Evolutionary conservation across 2,113 vertebrate species (phyloP).

Genomic region (Protobothrops flavoviridis): DNA sequence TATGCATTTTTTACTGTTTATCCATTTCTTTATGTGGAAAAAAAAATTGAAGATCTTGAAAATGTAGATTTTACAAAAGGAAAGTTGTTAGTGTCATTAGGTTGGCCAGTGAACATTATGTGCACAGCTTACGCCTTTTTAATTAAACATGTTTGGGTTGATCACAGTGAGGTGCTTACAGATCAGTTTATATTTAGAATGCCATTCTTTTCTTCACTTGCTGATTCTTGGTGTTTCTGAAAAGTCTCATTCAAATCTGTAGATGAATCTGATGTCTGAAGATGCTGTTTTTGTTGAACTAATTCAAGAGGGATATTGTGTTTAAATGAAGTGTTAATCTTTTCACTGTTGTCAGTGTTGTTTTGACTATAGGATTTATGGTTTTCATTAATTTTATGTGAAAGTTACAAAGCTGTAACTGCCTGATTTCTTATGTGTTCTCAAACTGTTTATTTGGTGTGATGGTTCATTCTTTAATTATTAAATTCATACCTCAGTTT

Average conservation of each 20-base stretch:
- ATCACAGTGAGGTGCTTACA: neutral
- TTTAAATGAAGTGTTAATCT: neutral
- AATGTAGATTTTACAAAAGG: neutral
- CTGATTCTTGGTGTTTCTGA: neutral
- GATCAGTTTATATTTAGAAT: neutral
- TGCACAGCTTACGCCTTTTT: neutral
- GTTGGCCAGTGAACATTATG: neutral
- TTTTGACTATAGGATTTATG: neutral
- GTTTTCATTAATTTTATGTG: neutral
- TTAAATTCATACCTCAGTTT: neutral
- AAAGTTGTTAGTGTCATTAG: neutral
- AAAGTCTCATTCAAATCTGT: neutral
- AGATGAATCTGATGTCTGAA: neutral
- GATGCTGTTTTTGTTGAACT: neutral
- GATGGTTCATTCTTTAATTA: neutral
- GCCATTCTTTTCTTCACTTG: neutral
- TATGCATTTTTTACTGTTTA: neutral
- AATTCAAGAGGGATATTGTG: neutral
- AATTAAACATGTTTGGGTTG: neutral
- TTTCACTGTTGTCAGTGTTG: neutral
- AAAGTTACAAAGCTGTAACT: neutral
- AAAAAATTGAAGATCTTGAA: neutral
- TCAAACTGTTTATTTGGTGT: neutral
- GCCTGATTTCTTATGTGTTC: neutral
- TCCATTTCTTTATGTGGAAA: neutral